Base-by-base conservation (phyloP, 1,140 invertebrate species). In the Melanaphis sacchari region DNA sequence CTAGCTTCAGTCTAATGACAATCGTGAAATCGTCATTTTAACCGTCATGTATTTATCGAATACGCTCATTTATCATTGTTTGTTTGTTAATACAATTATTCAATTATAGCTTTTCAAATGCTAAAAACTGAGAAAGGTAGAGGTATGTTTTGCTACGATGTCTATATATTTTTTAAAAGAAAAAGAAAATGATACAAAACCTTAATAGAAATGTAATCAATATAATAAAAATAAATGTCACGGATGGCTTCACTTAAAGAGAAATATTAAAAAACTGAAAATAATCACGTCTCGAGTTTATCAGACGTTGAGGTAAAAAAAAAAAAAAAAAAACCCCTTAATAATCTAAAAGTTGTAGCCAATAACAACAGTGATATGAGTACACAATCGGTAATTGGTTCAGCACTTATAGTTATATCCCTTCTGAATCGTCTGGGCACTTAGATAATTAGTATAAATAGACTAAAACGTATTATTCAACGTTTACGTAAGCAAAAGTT, bases 171-270 rank as follows among this genome's bases (percentile, higher is more conserved):
- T 84, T 38, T 84, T 84, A 41, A 84, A 84, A 84, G 40, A 38
- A 40, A 41, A 84, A 41, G 40, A 84, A 84, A 41, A 84, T 40
- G 82, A 84, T 6, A 41, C 18, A 18, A 41, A 40, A 84, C 41
- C 38, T 21, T 41, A 41, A 40, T 84, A 38, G 40, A 84, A 84
- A 84, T 84, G 82, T 84, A 84, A 84, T 26, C n/a, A 41, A 84
- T 84, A 84, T 84, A 41, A 84, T 59, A 84, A 84, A 84, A 84
- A 84, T 84, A 40, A 41, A 84, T 84, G 82, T 84, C 38, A 11
- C 40, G 36, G 24, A 84, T 38, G 36, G 18, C 9, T 84, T 41
- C 82, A 84, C 36, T 22, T 84, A 84, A 84, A 18, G 82, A 38
- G 41, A 84, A 84, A 84, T 84, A 84, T 46, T 84, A 84, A 84